A percentile compares a stretch with the other conserved stretches of the same genome.
phyloP scores from a whole-genome alignment of 1,140 invertebrate species.

The Galleria mellonella region DNA sequence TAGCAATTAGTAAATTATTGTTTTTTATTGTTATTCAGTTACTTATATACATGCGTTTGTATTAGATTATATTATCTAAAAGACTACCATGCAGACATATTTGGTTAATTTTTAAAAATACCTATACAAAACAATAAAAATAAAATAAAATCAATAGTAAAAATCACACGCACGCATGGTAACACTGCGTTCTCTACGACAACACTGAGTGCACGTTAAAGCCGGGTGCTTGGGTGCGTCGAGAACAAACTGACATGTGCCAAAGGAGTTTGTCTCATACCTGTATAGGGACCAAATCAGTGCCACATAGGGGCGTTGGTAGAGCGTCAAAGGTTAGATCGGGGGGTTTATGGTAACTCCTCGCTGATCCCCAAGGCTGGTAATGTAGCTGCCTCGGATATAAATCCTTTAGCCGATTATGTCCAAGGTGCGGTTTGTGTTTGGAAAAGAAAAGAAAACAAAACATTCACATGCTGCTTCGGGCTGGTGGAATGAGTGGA shows the following conservation, averaged over 20 bases:
- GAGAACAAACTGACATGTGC: constrained; percentile 41
- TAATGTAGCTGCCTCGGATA: constrained; percentile 68
- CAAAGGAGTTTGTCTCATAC: constrained; percentile 71
- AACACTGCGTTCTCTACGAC: constrained; percentile 30
- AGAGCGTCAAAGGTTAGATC: constrained; percentile 69
- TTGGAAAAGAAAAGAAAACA: constrained; percentile 70
- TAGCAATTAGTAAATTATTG: neutral
- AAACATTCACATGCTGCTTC: constrained; percentile 73
- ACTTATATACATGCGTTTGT: constrained; percentile 8
- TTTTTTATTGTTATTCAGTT: neutral
- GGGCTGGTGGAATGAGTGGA: constrained; percentile 64
- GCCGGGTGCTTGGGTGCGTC: constrained; percentile 49
- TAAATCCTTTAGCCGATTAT: constrained; percentile 65
- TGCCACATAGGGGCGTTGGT: constrained; percentile 68
- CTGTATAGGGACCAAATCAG: constrained; percentile 82
- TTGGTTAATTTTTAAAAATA: constrained; percentile 1
- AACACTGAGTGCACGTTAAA: constrained; percentile 59
- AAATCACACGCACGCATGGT: constrained; percentile 33
- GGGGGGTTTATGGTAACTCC: constrained; percentile 71
- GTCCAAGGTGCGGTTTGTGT: constrained; percentile 70
- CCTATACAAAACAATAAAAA: neutral
- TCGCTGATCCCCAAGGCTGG: constrained; percentile 59
- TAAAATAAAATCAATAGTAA: constrained; percentile 15
- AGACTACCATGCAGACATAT: constrained; percentile 48
- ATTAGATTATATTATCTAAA: constrained; percentile 5